Percentiles rank a stretch among this genome's conserved stretches.
Evolutionary conservation across 2,797 vertebrate species (phyloP).

Genomic region (Chaenodraco wilsoni): DNA sequence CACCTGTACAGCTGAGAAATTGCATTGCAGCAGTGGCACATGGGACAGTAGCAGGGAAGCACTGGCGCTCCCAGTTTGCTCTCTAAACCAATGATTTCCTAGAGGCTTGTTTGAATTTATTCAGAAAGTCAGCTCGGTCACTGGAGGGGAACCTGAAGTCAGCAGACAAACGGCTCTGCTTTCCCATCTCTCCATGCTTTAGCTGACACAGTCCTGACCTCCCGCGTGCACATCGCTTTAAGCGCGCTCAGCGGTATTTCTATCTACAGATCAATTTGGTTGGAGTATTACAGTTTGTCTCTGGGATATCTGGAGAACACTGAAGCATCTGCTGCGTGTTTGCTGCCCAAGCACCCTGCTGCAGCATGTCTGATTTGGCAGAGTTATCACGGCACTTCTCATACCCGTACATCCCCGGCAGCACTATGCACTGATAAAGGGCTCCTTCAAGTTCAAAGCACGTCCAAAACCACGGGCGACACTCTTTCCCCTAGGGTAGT

Average conservation of each 20-base stretch:
- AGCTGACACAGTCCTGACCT: conserved; percentile 63
- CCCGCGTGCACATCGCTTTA: conserved; percentile 58
- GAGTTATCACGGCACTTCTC: conserved; percentile 51
- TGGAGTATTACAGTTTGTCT: conserved; percentile 57
- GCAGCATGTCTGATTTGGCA: conserved; percentile 61
- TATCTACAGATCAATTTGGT: conserved; percentile 65
- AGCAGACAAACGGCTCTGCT: conserved; percentile 61
- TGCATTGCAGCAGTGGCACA: conserved; percentile 8
- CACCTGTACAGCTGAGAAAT: conserved; percentile 39
- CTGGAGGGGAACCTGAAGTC: conserved; percentile 62
- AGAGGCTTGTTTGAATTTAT: conserved; percentile 60
- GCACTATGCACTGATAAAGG: conserved; percentile 60
- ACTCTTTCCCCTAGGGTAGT: conserved; percentile 44
- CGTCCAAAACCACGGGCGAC: conserved; percentile 63
- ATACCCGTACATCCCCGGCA: conserved; percentile 47
- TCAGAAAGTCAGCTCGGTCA: conserved; percentile 67
- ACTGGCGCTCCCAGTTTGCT: conserved; percentile 42
- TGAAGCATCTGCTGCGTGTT: conserved; percentile 65
- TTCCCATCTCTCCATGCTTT: conserved; percentile 35
- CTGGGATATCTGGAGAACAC: conserved; percentile 55
- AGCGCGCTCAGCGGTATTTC: conserved; percentile 63
- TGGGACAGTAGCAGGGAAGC: conserved; percentile 1
- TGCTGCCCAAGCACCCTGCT: conserved; percentile 42
- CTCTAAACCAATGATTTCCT: conserved; percentile 57
- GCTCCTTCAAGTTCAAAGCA: conserved; percentile 73